Evolutionary conservation across 2,113 vertebrate species (phyloP), one percentile per base, ranked within the genome.

Genomic region (Nannobrachium achirus): DNA sequence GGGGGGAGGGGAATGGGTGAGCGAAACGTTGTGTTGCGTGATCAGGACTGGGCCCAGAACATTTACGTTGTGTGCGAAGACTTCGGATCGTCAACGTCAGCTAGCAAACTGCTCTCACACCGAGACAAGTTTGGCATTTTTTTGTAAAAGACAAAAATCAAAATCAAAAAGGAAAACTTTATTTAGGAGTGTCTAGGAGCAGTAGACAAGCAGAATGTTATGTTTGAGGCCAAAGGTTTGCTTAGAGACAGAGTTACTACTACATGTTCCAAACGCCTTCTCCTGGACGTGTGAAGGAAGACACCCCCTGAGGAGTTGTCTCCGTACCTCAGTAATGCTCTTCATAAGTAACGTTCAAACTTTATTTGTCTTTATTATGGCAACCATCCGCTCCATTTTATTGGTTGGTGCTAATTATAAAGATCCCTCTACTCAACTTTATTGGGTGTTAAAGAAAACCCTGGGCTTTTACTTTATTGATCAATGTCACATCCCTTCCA

Each of bases 401-500:
- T 80, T 85, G 70, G 46, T 74, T 53, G 63, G 18, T 76, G 46
- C 64, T 73, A 25, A n/a, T n/a, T n/a, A n/a, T n/a, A 72, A 68
- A 73, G 25, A 71, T 45, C 39, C 3, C 14, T 16, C 14, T 41
- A 69, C 19, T 52, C 8, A 61, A 16, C 49, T 82, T 89, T 83
- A 85, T 80, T 84, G 69, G 48, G 75, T 13, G 11, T 13, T 11
- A 16, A 13, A 57, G 4, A 33, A 64, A 69, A 57, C 10, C 44
- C 61, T 44, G 50, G 61, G 66, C 40, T 19, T n/a, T 40, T 40
- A 58, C 68, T 87, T 87, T 85, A 88, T 80, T 71, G 78, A 25
- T 76, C 52, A 25, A 63, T 57, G 16, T 49, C 49, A 20, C 53
- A 16, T 8, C 8, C 63, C 25, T 66, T 63, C 61, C 45, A 51